These are phyloP conservation scores for Varanus salvator DNA, from an alignment of 2,113 vertebrate genomes.

Conservation along the genomic window DNA sequence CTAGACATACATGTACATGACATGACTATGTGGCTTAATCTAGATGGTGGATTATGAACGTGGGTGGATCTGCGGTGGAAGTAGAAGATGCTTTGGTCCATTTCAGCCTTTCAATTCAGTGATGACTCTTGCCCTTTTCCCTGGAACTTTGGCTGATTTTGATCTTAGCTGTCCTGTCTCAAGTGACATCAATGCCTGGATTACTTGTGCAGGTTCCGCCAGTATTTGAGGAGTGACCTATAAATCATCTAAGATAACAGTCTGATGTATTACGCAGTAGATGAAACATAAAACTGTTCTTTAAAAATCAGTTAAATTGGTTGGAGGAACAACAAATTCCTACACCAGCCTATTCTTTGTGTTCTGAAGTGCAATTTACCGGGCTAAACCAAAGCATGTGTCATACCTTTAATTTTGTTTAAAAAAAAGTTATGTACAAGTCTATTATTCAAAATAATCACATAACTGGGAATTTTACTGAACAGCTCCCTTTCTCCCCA, in stretches of 20 bases:
- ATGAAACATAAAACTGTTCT: conserved; percentile 79
- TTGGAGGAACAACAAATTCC: conserved; percentile 81
- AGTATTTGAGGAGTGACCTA: background rate
- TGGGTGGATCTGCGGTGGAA: background rate
- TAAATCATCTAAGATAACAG: conserved; percentile 73
- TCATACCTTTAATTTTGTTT: conserved; percentile 89
- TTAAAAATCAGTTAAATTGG: conserved; percentile 82
- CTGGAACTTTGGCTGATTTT: background rate
- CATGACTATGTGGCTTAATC: background rate
- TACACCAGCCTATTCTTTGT: conserved; percentile 78
- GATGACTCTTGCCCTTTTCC: background rate
- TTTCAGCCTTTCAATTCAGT: background rate
- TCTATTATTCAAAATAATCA: conserved; percentile 99
- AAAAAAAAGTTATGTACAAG: conserved; percentile 88
- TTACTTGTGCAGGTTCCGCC: conserved; percentile 26
- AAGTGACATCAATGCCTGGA: background rate
- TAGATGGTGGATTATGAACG: background rate
- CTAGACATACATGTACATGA: background rate
- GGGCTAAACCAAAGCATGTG: conserved; percentile 83
- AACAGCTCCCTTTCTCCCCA: conserved; percentile 92
- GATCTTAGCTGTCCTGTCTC: background rate
- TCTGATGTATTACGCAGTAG: conserved; percentile 78
- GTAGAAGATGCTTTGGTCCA: background rate
- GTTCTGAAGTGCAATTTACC: conserved; percentile 81
- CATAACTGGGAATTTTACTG: conserved; percentile 91